A percentile compares a stretch with the other conserved stretches of the same genome.
Conservation (phyloP, 2,888 invertebrate species). For the Tenthredo scrophulariae region DNA sequence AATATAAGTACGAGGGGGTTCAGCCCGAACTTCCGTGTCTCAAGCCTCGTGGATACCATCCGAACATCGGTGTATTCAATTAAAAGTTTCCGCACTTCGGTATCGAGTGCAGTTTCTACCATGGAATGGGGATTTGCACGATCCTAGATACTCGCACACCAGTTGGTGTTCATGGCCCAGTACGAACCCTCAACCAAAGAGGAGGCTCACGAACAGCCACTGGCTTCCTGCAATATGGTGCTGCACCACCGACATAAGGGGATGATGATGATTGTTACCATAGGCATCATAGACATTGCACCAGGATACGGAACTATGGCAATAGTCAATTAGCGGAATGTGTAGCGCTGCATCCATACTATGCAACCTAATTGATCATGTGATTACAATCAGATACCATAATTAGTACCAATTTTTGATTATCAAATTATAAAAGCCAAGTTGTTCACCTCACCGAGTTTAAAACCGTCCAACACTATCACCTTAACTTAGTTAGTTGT, state of each 20-base stretch:
- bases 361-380: neutral
- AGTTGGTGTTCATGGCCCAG: neutral
- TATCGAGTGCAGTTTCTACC: slow-evolving; percentile 35
- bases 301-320: neutral
- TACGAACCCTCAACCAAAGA: neutral
- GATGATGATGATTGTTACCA: neutral
- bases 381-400: neutral
- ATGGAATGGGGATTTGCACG: neutral
- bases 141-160: neutral
- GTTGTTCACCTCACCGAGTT: no score
- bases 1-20: neutral
- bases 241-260: neutral
- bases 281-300: neutral
- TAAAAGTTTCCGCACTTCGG: slow-evolving; percentile 37
- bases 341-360: neutral
- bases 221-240: neutral
- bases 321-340: neutral
- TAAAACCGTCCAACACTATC: neutral
- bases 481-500: neutral
- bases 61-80: slow-evolving; percentile 48
- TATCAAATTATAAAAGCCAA: no score
- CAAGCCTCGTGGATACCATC: slow-evolving; percentile 30
- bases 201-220: neutral
- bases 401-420: no score
- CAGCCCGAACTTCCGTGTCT: slow-evolving; percentile 17